A percentile compares a stretch with the other conserved stretches of the same genome.
phyloP scores from a whole-genome alignment of 2,888 invertebrate genomes.

The Xanthorhoe designata region DNA sequence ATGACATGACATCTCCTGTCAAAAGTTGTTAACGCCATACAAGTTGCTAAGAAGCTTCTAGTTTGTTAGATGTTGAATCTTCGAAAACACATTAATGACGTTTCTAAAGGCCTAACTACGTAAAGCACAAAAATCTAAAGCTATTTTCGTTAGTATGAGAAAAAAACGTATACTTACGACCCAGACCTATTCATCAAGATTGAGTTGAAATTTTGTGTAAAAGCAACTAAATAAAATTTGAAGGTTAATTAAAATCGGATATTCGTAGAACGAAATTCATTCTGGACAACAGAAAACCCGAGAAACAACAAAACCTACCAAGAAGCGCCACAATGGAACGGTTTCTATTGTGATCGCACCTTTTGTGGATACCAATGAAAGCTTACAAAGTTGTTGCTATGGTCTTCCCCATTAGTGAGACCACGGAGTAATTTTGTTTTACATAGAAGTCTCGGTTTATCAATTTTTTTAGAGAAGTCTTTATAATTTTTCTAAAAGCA shows the following conservation, averaged over 20 bases:
- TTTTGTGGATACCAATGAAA: constrained; percentile 57
- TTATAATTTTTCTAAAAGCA: too few species aligned
- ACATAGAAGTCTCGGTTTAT: neutral
- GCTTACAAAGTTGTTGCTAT: constrained; percentile 41
- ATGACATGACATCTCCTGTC: constrained; percentile 8
- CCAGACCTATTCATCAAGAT: too few species aligned
- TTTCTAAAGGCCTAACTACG: neutral
- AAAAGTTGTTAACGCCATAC: constrained; percentile 9
- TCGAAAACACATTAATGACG: neutral
- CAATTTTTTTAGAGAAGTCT: too few species aligned
- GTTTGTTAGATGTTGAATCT: neutral
- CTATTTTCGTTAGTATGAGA: neutral
- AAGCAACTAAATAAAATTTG: neutral
- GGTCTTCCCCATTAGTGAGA: constrained; percentile 31
- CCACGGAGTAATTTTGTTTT: constrained; percentile 13
- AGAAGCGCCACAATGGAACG: constrained; percentile 68
- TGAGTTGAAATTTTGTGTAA: neutral
- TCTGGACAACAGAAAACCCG: constrained; percentile 54
- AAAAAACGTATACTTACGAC: neutral
- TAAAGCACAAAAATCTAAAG: neutral
- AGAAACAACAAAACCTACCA: constrained; percentile 70
- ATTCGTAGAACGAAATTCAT: constrained; percentile 22
- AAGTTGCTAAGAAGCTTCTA: constrained; percentile 2
- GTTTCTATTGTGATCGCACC: constrained; percentile 62
- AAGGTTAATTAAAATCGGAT: constrained; percentile 24